A percentile compares a stretch with the other conserved stretches of the same genome.
Evolutionary conservation across 2,113 vertebrate species (phyloP).

Genomic region (Brachyistius frenatus): DNA sequence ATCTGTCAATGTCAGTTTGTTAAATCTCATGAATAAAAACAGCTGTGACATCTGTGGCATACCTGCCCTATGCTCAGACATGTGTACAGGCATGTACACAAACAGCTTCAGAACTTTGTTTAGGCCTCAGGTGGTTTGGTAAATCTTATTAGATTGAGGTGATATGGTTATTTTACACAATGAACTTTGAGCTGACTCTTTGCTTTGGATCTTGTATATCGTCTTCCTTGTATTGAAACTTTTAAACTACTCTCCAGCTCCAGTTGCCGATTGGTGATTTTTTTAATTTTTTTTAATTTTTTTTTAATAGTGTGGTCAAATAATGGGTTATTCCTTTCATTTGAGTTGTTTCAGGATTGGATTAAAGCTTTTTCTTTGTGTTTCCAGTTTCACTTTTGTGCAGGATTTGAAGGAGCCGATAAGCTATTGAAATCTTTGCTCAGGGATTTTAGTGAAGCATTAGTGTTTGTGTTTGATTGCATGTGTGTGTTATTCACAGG

Average conservation of each 20-base stretch:
- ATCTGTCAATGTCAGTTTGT: background rate
- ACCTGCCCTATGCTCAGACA: background rate
- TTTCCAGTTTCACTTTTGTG: background rate
- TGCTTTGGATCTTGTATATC: background rate
- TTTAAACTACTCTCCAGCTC: background rate
- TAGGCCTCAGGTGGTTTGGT: background rate
- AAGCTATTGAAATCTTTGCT: background rate
- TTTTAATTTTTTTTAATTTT: too few species aligned
- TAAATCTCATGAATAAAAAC: background rate
- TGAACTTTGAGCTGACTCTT: background rate
- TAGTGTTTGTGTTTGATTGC: conserved; percentile 9
- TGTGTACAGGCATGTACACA: background rate
- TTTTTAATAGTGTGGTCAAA: fast-evolving
- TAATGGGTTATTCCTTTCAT: background rate
- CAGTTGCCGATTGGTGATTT: background rate
- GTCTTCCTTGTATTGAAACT: background rate
- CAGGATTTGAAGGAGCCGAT: conserved; percentile 16
- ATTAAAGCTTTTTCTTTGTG: conserved; percentile 15
- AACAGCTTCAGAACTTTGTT: background rate
- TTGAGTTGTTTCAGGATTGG: background rate
- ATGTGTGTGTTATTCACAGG: background rate
- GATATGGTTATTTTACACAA: too few species aligned
- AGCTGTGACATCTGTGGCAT: background rate
- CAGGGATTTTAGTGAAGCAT: conserved; percentile 14
- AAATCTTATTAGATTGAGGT: background rate